phyloP scores from a whole-genome alignment of 2,797 vertebrate species.

The Diceros bicornis region DNA sequence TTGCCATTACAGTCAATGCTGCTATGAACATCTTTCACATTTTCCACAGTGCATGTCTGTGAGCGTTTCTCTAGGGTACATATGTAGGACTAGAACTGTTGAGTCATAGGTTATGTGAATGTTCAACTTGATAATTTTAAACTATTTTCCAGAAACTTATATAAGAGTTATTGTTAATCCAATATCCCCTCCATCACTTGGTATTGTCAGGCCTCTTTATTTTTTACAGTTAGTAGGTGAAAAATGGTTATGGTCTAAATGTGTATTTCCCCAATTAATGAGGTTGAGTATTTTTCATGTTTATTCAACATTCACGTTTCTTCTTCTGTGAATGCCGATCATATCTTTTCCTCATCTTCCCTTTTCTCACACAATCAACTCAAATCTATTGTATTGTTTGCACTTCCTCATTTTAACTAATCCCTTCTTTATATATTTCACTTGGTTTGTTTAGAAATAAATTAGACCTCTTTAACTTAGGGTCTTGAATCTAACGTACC shows the following conservation, averaged over 20 bases:
- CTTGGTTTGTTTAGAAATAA: slow-evolving; percentile 56
- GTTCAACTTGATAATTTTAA: slow-evolving; percentile 33
- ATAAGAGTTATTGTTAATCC: not conserved
- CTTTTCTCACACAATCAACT: slow-evolving; percentile 22
- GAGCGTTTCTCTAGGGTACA: not conserved
- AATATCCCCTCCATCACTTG: slow-evolving; percentile 4
- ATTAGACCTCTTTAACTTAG: slow-evolving; percentile 19
- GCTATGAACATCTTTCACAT: slow-evolving; percentile 17
- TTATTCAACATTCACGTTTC: slow-evolving; percentile 25
- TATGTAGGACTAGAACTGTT: not conserved
- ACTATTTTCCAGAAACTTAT: not conserved
- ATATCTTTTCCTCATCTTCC: slow-evolving; percentile 24
- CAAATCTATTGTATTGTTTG: not conserved
- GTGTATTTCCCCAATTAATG: slow-evolving; percentile 20
- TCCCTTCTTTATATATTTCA: not conserved
- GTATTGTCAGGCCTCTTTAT: not conserved
- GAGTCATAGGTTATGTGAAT: not conserved
- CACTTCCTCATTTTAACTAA: slow-evolving; percentile 24
- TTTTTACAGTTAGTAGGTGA: not conserved
- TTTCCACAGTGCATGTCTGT: not conserved
- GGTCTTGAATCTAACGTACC: slow-evolving; percentile 25
- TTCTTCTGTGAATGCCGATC: not conserved
- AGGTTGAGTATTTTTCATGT: not conserved
- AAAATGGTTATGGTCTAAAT: slow-evolving; percentile 52
- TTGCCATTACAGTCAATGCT: not conserved